Evolutionary conservation across 2,113 vertebrate species (phyloP).

Genomic region (Colossoma macropomum): DNA sequence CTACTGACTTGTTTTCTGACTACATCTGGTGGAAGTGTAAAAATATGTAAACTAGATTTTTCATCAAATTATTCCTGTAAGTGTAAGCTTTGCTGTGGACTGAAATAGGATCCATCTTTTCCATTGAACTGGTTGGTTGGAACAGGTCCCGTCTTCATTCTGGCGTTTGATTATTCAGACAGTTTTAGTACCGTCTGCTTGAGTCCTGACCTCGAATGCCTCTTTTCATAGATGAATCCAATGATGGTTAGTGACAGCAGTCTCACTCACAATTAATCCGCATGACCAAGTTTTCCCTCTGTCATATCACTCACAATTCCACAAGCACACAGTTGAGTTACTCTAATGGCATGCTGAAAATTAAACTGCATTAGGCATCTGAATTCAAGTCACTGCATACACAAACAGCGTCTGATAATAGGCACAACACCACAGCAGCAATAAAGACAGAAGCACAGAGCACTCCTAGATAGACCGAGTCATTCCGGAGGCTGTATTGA

Average conservation of each 20-base stretch:
- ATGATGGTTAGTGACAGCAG: not conserved
- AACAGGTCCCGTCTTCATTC: not conserved
- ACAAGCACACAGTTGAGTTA: not conserved
- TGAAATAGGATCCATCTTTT: not conserved
- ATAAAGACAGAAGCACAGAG: not conserved
- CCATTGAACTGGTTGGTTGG: not conserved
- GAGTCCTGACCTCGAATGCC: not conserved
- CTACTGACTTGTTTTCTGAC: no score
- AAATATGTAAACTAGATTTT: no score
- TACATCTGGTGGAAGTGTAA: no score
- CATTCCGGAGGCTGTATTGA: not conserved
- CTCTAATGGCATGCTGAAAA: not conserved
- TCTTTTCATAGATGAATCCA: not conserved
- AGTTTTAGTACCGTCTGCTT: not conserved
- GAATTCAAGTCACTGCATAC: not conserved
- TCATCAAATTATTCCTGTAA: not conserved
- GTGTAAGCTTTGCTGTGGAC: not conserved
- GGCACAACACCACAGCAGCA: not conserved
- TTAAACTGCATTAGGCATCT: not conserved
- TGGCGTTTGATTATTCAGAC: not conserved
- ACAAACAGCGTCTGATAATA: not conserved
- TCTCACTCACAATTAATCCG: not conserved
- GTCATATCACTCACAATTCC: not conserved
- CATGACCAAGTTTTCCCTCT: not conserved
- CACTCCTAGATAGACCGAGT: constrained; percentile 13